phyloP scores from a whole-genome alignment of 2,888 invertebrate genomes.

The Panorpa germanica region DNA sequence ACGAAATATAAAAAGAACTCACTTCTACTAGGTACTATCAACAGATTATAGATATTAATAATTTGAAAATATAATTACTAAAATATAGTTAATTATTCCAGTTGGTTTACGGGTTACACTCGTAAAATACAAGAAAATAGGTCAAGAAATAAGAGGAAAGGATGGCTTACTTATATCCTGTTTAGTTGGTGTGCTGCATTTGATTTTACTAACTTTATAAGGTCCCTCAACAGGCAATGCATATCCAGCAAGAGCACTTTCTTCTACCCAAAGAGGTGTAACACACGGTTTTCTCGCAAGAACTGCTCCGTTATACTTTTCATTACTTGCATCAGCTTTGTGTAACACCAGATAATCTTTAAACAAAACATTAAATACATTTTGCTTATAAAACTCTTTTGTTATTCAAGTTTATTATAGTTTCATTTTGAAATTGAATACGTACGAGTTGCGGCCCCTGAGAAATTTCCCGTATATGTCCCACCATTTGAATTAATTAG shows the following conservation, averaged over 20 bases:
- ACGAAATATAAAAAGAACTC: no score
- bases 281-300: constrained; percentile 38
- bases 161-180: constrained; percentile 13
- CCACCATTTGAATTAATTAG: constrained; percentile 59
- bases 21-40: no score
- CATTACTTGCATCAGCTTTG: constrained; percentile 19
- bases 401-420: no score
- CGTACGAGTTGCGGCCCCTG: no score
- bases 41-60: no score
- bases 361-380: constrained; percentile 18
- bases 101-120: no score
- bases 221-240: constrained; percentile 38
- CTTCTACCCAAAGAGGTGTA: constrained; percentile 56
- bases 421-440: no score
- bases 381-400: no score
- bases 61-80: no score
- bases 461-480: constrained; percentile 30
- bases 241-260: constrained; percentile 53
- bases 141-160: neutral
- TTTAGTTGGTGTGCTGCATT: constrained; percentile 53
- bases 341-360: constrained; percentile 22
- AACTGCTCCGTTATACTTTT: constrained; percentile 22
- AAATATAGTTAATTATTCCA: no score
- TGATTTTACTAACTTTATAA: constrained; percentile 37
- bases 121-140: neutral